Conservation (phyloP, 2,797 vertebrate genomes). For the Betta splendens region DNA sequence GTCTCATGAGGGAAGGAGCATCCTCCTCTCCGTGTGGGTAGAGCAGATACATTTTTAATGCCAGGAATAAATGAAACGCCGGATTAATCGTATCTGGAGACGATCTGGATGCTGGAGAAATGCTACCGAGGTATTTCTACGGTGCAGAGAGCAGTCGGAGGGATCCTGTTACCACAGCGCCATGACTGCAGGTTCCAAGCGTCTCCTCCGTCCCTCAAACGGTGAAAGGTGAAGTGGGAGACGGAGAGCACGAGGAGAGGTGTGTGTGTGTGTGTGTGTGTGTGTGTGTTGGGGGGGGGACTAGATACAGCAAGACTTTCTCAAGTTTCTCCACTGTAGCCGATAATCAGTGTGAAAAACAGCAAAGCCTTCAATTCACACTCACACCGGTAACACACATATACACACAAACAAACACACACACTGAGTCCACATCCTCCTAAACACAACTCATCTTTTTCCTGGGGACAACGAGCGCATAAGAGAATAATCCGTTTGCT, state of each 20-base stretch:
- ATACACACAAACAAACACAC: background rate
- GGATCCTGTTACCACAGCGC: conserved; percentile 60
- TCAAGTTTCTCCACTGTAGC: background rate
- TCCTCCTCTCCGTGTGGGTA: background rate
- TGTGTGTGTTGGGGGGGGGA: too few species aligned
- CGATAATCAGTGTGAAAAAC: conserved; percentile 5
- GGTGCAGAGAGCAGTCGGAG: conserved; percentile 66
- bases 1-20: conserved; percentile 15
- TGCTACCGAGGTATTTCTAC: conserved; percentile 55
- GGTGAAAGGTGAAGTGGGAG: conserved; percentile 45
- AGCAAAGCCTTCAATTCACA: background rate
- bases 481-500: conserved; percentile 46
- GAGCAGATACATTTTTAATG: conserved; percentile 27
- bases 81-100: conserved; percentile 51
- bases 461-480: conserved; percentile 7
- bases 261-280: too few species aligned
- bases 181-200: too few species aligned
- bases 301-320: conserved; percentile 35
- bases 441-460: conserved; percentile 9
- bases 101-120: conserved; percentile 45
- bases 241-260: too few species aligned
- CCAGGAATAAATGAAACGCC: conserved; percentile 28
- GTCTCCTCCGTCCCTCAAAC: too few species aligned
- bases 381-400: background rate
- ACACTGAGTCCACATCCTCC: conserved; percentile 7